These are phyloP conservation scores for Sylvicola cinctus DNA, from an alignment of 2,888 invertebrate species.

Conservation along the genomic window DNA sequence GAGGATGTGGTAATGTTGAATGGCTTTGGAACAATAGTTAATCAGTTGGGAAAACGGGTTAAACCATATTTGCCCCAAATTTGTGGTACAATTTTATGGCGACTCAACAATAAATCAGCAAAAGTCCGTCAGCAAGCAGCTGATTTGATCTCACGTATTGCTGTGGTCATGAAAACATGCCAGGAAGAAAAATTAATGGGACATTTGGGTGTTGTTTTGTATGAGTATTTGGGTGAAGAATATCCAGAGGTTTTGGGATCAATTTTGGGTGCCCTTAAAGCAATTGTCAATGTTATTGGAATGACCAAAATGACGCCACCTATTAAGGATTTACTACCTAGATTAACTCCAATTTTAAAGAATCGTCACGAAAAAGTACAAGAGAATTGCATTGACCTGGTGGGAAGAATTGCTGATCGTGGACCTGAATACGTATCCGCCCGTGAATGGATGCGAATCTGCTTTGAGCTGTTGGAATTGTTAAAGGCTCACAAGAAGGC, in stretches of 20 bases:
- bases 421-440: conserved; percentile 98
- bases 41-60: conserved; percentile 89
- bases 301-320: conserved; percentile 99
- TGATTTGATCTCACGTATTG: conserved; percentile 93
- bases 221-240: conserved; percentile 98
- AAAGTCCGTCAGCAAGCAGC: conserved; percentile 99
- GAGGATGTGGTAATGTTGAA: conserved; percentile 99
- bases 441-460: conserved; percentile 99
- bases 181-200: conserved; percentile 99
- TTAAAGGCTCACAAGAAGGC: conserved; percentile 99
- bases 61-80: conserved; percentile 99
- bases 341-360: conserved; percentile 93
- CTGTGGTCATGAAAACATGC: conserved; percentile 98
- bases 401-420: conserved; percentile 95
- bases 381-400: conserved; percentile 98
- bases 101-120: conserved; percentile 97
- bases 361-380: conserved; percentile 95
- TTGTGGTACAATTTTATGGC: conserved; percentile 98
- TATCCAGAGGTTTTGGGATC: conserved; percentile 98
- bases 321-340: conserved; percentile 91
- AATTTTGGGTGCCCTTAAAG: conserved; percentile 95
- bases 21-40: conserved; percentile 98
- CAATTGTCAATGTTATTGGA: conserved; percentile 98
- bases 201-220: conserved; percentile 94
- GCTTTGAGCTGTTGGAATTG: conserved; percentile 90